Evolutionary conservation across 2,113 vertebrate genomes (phyloP).

Genomic region (Henicopernis longicauda): DNA sequence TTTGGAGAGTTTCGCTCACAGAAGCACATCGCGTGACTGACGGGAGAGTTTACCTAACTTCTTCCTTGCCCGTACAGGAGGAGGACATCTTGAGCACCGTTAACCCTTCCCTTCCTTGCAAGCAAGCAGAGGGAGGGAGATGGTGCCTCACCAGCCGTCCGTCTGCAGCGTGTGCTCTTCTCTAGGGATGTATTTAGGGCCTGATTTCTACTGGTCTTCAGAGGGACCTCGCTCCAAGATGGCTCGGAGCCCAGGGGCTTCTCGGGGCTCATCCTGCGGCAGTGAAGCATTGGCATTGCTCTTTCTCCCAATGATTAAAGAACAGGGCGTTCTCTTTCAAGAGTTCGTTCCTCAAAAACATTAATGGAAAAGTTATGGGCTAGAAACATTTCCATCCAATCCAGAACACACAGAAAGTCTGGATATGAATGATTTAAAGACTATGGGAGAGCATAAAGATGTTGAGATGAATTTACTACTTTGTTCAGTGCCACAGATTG

Average conservation of each 20-base stretch:
- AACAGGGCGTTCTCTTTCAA: not conserved
- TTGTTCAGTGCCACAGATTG: conserved; percentile 8
- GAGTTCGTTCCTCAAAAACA: not conserved
- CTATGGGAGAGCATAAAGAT: conserved; percentile 2
- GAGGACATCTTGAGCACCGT: not conserved
- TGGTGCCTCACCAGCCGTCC: not conserved
- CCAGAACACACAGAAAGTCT: not conserved
- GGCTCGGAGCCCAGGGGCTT: not conserved
- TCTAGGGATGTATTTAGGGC: not conserved
- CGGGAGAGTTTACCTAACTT: not conserved
- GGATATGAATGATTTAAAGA: conserved; percentile 51
- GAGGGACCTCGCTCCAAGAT: not conserved
- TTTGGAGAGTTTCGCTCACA: not conserved
- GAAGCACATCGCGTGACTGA: not conserved
- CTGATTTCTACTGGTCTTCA: not conserved
- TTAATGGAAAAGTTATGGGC: conserved; percentile 7
- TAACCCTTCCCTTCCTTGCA: not conserved
- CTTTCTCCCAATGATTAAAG: not conserved
- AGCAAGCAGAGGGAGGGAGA: not conserved
- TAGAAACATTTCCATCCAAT: not conserved
- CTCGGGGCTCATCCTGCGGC: not conserved
- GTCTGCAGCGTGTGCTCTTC: not conserved
- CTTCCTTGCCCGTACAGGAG: fast-evolving
- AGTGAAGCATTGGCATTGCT: not conserved
- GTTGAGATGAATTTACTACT: conserved; percentile 52